Evolutionary conservation across 2,113 vertebrate species (phyloP).

Genomic region (Paramisgurnus dabryanus): DNA sequence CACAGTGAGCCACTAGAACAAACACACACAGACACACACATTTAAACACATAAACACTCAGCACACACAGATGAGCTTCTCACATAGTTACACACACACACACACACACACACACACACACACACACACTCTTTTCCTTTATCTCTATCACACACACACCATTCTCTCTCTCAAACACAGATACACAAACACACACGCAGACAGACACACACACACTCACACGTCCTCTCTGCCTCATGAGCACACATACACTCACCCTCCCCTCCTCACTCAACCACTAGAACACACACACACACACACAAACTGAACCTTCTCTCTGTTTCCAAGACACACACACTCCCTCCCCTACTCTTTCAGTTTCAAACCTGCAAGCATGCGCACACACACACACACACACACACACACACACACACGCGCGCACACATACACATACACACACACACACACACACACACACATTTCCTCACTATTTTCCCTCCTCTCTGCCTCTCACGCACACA

Average conservation of each 20-base stretch:
- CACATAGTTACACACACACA: slow-evolving; percentile 64
- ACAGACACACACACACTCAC: slow-evolving; percentile 43
- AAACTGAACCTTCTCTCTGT: slow-evolving; percentile 49
- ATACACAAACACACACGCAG: slow-evolving; percentile 54
- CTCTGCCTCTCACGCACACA: slow-evolving; percentile 48
- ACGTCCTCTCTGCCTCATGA: slow-evolving; percentile 61
- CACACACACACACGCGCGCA: slow-evolving; percentile 42
- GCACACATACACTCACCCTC: slow-evolving; percentile 67
- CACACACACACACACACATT: slow-evolving; percentile 43
- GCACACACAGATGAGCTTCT: background rate
- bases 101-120: slow-evolving; percentile 27
- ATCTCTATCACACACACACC: slow-evolving; percentile 55
- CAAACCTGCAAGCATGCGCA: slow-evolving; percentile 60
- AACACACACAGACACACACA: slow-evolving; percentile 48
- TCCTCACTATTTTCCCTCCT: slow-evolving; percentile 36
- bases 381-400: slow-evolving; percentile 52
- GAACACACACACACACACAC: slow-evolving; percentile 51
- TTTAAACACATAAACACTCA: slow-evolving; percentile 12
- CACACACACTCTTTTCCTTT: background rate
- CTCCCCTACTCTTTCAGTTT: slow-evolving; percentile 53
- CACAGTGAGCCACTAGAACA: slow-evolving; percentile 45
- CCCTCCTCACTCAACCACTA: slow-evolving; percentile 48
- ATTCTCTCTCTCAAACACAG: slow-evolving; percentile 45
- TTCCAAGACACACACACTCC: slow-evolving; percentile 54
- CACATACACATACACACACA: slow-evolving; percentile 50